Conservation (phyloP, 2,797 vertebrate species). For the Menidia menidia region DNA sequence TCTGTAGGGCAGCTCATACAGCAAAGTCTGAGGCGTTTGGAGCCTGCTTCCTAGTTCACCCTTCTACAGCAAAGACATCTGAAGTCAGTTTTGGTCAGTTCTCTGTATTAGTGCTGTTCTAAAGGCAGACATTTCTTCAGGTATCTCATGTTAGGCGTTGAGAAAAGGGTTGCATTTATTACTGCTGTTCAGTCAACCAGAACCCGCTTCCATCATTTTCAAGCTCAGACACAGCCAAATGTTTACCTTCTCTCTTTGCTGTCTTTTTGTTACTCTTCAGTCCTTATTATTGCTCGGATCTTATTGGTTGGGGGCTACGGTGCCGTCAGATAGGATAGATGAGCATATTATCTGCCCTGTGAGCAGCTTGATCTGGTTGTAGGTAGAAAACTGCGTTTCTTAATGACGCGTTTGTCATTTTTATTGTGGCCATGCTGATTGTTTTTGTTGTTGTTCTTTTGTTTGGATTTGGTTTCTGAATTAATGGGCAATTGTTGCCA, state of each 20-base stretch:
- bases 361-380: conserved; percentile 25
- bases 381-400: conserved; percentile 2
- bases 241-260: no score
- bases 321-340: neutral
- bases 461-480: no score
- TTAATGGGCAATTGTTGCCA: neutral
- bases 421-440: neutral
- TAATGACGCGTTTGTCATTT: neutral
- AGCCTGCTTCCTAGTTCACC: neutral
- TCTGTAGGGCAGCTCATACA: neutral
- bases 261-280: no score
- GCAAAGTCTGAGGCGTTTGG: neutral
- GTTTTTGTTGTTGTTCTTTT: neutral
- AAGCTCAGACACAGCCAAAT: neutral
- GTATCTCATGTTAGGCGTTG: neutral
- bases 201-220: neutral
- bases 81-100: neutral
- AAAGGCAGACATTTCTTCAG: conserved; percentile 26
- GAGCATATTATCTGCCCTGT: conserved; percentile 11
- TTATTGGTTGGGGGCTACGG: neutral
- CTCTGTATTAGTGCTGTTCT: conserved; percentile 20
- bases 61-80: neutral
- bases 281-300: neutral
- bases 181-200: neutral
- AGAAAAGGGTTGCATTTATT: neutral